Evolutionary conservation across 2,113 vertebrate genomes (phyloP).

Genomic region (Salvelinus fontinalis): DNA sequence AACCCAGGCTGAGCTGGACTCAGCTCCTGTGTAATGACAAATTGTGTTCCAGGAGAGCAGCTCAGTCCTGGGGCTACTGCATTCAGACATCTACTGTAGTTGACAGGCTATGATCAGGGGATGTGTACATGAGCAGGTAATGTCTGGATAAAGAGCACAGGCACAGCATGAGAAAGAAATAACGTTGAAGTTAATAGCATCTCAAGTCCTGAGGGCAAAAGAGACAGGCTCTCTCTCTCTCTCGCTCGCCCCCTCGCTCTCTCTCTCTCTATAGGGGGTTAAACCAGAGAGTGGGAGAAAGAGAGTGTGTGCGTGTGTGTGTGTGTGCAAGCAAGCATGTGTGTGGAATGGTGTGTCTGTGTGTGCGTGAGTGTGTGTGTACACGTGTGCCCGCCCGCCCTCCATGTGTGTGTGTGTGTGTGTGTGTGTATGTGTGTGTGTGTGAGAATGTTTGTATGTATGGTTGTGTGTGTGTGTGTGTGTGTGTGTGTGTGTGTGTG

Average conservation of each 20-base stretch:
- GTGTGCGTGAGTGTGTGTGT: too few species aligned
- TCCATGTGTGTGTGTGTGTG: not conserved
- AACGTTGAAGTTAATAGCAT: not conserved
- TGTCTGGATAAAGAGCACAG: not conserved
- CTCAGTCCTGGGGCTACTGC: too few species aligned
- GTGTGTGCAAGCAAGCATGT: not conserved
- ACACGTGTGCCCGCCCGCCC: too few species aligned
- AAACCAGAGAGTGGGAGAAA: slow-evolving; percentile 2
- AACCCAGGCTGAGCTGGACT: too few species aligned
- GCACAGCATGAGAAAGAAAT: not conserved
- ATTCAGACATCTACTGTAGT: too few species aligned
- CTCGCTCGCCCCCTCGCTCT: not conserved
- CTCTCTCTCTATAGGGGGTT: not conserved
- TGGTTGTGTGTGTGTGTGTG: not conserved
- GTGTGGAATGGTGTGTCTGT: not conserved
- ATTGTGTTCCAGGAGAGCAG: too few species aligned
- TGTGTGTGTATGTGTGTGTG: too few species aligned
- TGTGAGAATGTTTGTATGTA: too few species aligned
- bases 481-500: too few species aligned
- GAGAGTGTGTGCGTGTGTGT: not conserved
- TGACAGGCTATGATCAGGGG: not conserved
- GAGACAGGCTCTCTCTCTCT: not conserved
- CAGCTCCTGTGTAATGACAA: too few species aligned
- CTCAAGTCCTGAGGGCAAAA: not conserved
- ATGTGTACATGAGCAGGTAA: not conserved